Evolutionary conservation across 2,797 vertebrate genomes (phyloP).

Genomic region (Cyprinodon diabolis): DNA sequence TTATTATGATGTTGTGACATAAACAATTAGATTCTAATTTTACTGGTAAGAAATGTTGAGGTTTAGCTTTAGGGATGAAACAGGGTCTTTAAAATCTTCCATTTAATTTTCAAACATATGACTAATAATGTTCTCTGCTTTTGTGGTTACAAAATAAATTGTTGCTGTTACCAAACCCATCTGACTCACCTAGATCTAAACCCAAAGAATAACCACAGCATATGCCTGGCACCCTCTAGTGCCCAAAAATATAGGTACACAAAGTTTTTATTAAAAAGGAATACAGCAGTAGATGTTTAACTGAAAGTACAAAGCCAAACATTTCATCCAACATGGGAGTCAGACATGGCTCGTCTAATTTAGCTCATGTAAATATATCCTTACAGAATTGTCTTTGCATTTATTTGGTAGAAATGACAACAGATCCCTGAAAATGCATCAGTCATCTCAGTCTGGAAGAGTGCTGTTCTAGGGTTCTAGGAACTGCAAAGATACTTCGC

Average conservation of each 20-base stretch:
- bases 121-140: conserved; percentile 40
- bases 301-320: too few relatives aligned
- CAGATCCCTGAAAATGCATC: too few relatives aligned
- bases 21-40: not conserved
- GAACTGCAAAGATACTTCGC: too few relatives aligned
- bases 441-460: too few relatives aligned
- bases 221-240: conserved; percentile 55
- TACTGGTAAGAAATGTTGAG: conserved; percentile 29
- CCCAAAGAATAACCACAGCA: conserved; percentile 13
- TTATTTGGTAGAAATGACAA: too few relatives aligned
- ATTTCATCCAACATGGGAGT: too few relatives aligned
- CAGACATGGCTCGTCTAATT: too few relatives aligned
- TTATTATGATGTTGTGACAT: not conserved
- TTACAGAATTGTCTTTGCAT: too few relatives aligned
- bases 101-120: conserved; percentile 50
- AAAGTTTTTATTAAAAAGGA: not conserved
- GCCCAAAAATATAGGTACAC: conserved; percentile 11
- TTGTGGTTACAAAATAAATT: conserved; percentile 18
- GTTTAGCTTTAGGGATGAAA: conserved; percentile 17
- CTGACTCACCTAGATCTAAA: conserved; percentile 22
- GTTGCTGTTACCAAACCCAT: conserved; percentile 17
- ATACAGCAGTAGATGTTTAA: not conserved
- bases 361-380: too few relatives aligned
- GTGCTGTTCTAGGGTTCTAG: too few relatives aligned
- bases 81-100: conserved; percentile 15